These are phyloP conservation scores for Chitala chitala DNA, from an alignment of 2,113 vertebrate species.

Conservation along the genomic window DNA sequence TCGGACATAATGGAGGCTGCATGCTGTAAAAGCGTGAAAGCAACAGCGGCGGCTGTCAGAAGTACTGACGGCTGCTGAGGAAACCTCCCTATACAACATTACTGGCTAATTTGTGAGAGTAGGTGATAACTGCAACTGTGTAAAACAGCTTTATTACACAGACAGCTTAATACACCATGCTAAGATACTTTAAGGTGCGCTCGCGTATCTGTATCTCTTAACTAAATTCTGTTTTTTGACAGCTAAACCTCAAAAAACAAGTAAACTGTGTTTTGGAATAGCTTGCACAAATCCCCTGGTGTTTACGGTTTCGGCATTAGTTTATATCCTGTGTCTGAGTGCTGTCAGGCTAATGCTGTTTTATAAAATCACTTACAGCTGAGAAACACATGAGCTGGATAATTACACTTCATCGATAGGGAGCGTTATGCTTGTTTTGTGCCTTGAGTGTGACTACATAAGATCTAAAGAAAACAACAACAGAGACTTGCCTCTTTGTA, in stretches of 20 bases:
- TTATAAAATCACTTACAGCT: conserved; percentile 15
- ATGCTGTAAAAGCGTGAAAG: neutral
- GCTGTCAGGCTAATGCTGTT: conserved; percentile 8
- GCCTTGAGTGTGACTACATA: neutral
- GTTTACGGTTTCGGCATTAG: neutral
- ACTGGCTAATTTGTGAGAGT: neutral
- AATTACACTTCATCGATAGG: conserved; percentile 15
- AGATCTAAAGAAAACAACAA: neutral
- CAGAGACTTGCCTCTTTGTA: neutral
- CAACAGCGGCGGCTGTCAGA: neutral
- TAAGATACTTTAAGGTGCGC: neutral
- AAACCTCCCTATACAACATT: neutral
- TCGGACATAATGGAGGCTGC: conserved; percentile 36
- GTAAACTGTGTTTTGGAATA: neutral
- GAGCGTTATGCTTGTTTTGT: neutral
- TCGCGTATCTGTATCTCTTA: neutral
- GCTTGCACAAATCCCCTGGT: neutral
- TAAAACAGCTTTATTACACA: neutral
- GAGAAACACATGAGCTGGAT: neutral
- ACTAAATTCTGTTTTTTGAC: neutral
- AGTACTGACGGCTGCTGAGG: neutral
- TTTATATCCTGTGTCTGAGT: conserved; percentile 4
- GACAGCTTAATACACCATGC: neutral
- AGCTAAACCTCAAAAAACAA: neutral
- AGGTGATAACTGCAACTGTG: neutral